Conservation (phyloP, 2,797 vertebrate genomes). For the Siniperca obscura region DNA sequence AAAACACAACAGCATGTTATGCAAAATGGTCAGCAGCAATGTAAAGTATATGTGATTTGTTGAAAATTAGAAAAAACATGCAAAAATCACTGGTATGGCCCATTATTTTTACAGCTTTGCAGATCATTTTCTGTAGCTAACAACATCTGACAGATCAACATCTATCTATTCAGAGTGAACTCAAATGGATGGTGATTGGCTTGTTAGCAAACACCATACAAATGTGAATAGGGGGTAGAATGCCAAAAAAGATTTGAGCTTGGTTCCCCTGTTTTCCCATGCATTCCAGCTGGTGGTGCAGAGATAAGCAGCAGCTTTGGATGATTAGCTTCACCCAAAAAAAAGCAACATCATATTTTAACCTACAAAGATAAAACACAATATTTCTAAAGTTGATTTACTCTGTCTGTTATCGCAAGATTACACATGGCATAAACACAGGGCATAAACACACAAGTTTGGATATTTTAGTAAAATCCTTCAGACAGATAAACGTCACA, state of each 20-base stretch:
- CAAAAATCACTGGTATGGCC: neutral
- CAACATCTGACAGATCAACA: constrained; percentile 14
- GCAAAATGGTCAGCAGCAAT: neutral
- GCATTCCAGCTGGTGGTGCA: constrained; percentile 76
- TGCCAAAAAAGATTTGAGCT: constrained; percentile 65
- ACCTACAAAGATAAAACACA: constrained; percentile 58
- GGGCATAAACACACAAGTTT: constrained; percentile 38
- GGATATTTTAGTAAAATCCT: constrained; percentile 16
- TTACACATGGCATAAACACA: constrained; percentile 46
- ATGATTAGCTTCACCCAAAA: constrained; percentile 64
- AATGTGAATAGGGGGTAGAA: constrained; percentile 41
- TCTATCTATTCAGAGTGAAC: constrained; percentile 28
- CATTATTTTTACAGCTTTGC: neutral
- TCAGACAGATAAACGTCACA: constrained; percentile 21
- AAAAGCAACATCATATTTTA: constrained; percentile 50
- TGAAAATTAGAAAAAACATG: neutral
- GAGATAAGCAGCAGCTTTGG: constrained; percentile 73
- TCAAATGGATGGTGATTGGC: constrained; percentile 47
- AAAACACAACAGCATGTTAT: neutral
- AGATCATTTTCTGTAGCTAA: neutral
- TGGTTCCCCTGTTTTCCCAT: constrained; percentile 68
- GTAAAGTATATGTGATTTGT: neutral
- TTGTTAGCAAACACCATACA: constrained; percentile 57
- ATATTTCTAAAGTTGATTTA: constrained; percentile 37
- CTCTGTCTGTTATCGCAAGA: constrained; percentile 38